Conservation (phyloP, 2,888 invertebrate genomes). For the Cantharis rufa region DNA sequence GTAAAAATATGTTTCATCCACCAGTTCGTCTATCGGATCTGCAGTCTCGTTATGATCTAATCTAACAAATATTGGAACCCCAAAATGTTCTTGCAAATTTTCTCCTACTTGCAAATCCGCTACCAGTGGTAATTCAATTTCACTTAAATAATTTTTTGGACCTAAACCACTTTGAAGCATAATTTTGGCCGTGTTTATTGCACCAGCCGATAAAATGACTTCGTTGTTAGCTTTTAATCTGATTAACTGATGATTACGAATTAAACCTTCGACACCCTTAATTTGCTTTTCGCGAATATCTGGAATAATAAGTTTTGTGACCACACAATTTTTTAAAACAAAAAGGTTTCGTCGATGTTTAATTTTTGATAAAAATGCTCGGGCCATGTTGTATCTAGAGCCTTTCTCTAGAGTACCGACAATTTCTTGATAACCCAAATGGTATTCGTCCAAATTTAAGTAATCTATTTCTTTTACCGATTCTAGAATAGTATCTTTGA, state of each 20-base stretch:
- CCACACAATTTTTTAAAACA: conserved; percentile 61
- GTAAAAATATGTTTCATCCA: conserved; percentile 55
- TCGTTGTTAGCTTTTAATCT: conserved; percentile 57
- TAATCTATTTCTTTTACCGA: conserved; percentile 85
- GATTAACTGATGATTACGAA: conserved; percentile 34
- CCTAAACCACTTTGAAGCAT: conserved; percentile 66
- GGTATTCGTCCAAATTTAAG: conserved; percentile 60
- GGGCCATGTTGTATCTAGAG: conserved; percentile 51
- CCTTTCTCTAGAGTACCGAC: conserved; percentile 46
- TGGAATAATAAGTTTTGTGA: conserved; percentile 30
- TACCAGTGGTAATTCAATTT: conserved; percentile 43
- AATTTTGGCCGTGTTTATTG: conserved; percentile 66
- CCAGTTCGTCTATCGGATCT: conserved; percentile 1
- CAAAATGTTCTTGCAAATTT: conserved; percentile 54
- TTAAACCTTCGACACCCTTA: conserved; percentile 52
- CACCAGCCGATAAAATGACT: conserved; percentile 65
- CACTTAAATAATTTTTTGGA: conserved; percentile 50
- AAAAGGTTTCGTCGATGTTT: conserved; percentile 62
- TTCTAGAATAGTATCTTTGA: conserved; percentile 53
- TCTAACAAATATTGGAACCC: conserved; percentile 34
- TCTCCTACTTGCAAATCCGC: conserved; percentile 44
- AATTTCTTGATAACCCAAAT: conserved; percentile 36
- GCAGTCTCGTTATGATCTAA: conserved; percentile 15
- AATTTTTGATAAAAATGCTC: conserved; percentile 54
- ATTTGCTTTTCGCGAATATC: conserved; percentile 39